Evolutionary conservation across 2,797 vertebrate species (phyloP), one percentile per base, ranked within the genome.

Genomic region (Spheniscus humboldti): DNA sequence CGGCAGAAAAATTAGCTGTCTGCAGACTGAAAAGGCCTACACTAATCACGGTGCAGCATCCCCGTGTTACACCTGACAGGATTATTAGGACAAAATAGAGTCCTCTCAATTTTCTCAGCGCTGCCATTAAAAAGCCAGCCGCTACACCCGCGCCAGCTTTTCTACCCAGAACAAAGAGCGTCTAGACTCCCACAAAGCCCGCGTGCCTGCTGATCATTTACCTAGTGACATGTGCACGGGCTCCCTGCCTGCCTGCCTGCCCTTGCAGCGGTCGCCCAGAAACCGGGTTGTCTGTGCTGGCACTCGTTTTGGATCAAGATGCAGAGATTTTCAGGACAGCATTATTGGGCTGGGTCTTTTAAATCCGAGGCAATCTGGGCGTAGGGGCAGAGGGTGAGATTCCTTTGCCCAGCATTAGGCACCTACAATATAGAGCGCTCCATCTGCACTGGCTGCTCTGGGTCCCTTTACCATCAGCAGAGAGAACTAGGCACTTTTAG

Each of bases 1-100:
- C 59, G 72, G 88, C 91, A 97, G 98, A 98, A 98, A 98, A 98
- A 98, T 98, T 97, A 98, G 94, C 97, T 97, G 95, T 97, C 97
- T 91, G 75, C 11, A 5, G 78, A 50, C 92, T 97, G 93, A 97
- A 98, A 97, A 90, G 95, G 55, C 83, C 74, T 86, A 91, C 88
- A 92, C 96, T 97, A 97, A 98, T 97, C 97, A 96, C 43, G 4
- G 24, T 52, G 72, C 94, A 93, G 78, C 96, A 94, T 96, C 94
- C 75, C 30, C 81, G 62, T 98, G 97, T 95, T 93, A 95, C 93
- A 96, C 86, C 97, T 95, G 93, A 92, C 96, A 97, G 84, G 96
- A 92, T 97, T 97, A 97, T 97, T 95, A 97, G 96, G 82, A 90
- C 47, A 78, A 97, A 97, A 97, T 90, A 88, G 92, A 94, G 83